Evolutionary conservation across 2,888 invertebrate genomes (phyloP), one percentile per base, ranked within the genome.

Genomic region (Platypus cylindrus): DNA sequence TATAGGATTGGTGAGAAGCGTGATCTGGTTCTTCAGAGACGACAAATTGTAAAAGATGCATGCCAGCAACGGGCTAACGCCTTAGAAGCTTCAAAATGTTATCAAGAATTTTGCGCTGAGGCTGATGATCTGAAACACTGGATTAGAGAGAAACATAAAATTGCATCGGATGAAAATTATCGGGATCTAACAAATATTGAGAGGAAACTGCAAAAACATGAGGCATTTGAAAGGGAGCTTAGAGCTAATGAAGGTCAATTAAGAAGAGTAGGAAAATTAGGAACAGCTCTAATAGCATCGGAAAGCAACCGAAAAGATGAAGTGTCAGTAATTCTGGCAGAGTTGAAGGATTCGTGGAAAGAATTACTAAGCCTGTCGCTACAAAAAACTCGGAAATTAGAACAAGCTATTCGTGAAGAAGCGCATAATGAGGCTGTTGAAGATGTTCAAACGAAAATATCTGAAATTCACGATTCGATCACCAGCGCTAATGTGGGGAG

Each of bases 171-270:
- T 51, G 91, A 94, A 59, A 90, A 83, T 40, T 94, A 93, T 61
- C 68, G 89, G 12, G 93, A 94, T 53, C 65, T 94, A 12, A 79
- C 74, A 24, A 94, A 95, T 58, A 62, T 91, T 43, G 89, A 91
- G 45, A 71, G 91, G 1, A 94, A 94, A 57, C 63, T 93, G 1
- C 91, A 94, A 62, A 93, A 93, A 54, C 97, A 98, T 56, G 89
- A 93, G 59, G 94, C 95, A 0, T 95, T 97, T 55, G 94, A 95
- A 53, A 70, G 94, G 1, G 97, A 98, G 56, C 63, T 98, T 13
- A 74, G 86, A 30, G 90, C 95, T 1, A 97, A 95, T 53, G 91
- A 95, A 59, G 90, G 89, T 9, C 85, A 93, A 51, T 66, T 94
- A 7, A 67, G 90, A 31, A 78, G 80, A 14, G 82, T 93, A 0